Evolutionary conservation across 2,797 vertebrate genomes (phyloP), one percentile per base, ranked within the genome.

Genomic region (Myotis vivesi): DNA sequence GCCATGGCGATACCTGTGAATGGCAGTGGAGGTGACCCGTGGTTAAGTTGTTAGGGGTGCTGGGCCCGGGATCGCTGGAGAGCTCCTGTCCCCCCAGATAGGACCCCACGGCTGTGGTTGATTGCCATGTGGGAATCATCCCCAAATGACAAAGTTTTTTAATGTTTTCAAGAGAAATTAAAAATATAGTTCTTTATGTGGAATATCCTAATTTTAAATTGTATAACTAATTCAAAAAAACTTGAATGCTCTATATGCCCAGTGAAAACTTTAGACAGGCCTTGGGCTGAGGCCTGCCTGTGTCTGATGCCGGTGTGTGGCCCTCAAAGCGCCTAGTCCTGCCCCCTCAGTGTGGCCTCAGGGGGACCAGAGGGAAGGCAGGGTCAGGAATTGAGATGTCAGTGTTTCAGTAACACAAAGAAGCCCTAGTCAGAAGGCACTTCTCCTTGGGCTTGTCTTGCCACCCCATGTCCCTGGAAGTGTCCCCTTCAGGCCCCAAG

Each of bases 21-120:
- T 1, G 30, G 7, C 30, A 1, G 36, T 0, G 2, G 19, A 8
- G 0, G 23, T 10, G 16, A 3, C 25, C 1, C 0, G 13, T 11
- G 11, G 1, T 13, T 5, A 44, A n/a, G 8, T 30, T 4, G 5
- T 10, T 17, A 30, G 44, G 36, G 19, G 3, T 6, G 16, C 55
- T 6, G 49, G 20, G 51, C 30, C 22, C 49, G 2, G 49, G 59
- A 46, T 17, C 2, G 0, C 33, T 9, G 2, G 20, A 0, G 2
- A 6, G 9, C 38, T 46, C 17, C 4, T 1, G 4, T 20, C 19
- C 15, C 51, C 28, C 28, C 3, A 6, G 16, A 10, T 22, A 33
- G 6, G 0, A 11, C 30, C 55, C 46, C 4, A 12, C 28, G 17
- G 46, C 49, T 51, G 30, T 0, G 3, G 33, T 72, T 38, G 19